Evolutionary conservation across 1,140 invertebrate genomes (phyloP).

Genomic region (Zeugodacus cucurbitae): DNA sequence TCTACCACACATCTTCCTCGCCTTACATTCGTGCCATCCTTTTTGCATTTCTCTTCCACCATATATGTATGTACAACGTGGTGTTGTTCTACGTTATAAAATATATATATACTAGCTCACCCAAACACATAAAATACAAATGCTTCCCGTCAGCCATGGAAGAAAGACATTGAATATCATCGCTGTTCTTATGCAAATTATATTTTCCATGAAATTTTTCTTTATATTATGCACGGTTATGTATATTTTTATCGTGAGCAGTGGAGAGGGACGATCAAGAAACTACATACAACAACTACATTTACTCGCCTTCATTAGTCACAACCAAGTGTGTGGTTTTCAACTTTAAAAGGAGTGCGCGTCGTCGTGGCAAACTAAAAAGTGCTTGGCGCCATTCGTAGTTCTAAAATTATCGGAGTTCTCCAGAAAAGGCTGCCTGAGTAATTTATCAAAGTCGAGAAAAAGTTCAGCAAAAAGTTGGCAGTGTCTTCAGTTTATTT

Average conservation of each 20-base stretch:
- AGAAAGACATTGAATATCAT: constrained; percentile 35
- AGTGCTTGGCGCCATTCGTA: not conserved
- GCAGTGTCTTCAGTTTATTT: too few relatives aligned
- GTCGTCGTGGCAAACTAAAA: not conserved
- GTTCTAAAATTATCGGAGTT: constrained; percentile 22
- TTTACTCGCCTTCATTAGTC: not conserved
- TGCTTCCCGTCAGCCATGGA: not conserved
- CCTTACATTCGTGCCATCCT: not conserved
- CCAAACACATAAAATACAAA: not conserved
- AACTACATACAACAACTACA: not conserved
- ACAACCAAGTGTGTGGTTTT: not conserved
- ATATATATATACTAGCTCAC: not conserved
- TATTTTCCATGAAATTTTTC: constrained; percentile 33
- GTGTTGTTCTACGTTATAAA: not conserved
- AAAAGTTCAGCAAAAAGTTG: too few relatives aligned
- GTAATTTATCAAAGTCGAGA: not conserved
- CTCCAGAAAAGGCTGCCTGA: not conserved
- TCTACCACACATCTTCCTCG: not conserved
- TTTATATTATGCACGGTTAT: not conserved
- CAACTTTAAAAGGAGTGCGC: not conserved
- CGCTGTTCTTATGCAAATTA: constrained; percentile 26
- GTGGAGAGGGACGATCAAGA: not conserved
- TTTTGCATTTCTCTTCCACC: not conserved
- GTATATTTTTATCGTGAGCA: constrained; percentile 9
- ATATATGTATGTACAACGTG: not conserved